Base-by-base conservation (phyloP, 2,888 invertebrate genomes). In the Nemurella pictetii region DNA sequence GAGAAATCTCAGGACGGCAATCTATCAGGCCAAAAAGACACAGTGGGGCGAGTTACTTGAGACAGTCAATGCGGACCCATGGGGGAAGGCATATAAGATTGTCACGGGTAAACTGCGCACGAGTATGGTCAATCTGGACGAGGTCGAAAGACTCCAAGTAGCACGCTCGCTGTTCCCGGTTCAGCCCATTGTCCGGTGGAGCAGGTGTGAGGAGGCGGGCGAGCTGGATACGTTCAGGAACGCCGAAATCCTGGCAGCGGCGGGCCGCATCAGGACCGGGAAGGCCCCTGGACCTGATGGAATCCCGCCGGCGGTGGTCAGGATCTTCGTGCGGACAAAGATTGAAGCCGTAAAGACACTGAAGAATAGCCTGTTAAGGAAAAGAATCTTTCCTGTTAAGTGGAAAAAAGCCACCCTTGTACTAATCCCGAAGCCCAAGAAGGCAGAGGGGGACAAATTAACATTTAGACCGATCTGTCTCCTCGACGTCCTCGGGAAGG, bases 361-460 rank as follows among this genome's bases (percentile, higher is more conserved):
- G 7, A 73, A 7, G 73, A 73, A 73, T 20, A 25, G 73, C 73
- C n/a, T 73, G 5, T 9, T 86, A 25, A 30, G 15, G 84, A 83
- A 15, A 15, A 81, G 86, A 36, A 25, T 20, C 15, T 87, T 87
- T 32, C 86, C 87, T 25, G 72, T 72, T 1, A 26, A 32, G n/a
- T 86, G 86, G 85, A 86, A 86, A 80, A 73, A 15, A 15, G 85
- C 73, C 25, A 73, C 20, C 73, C 20, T 73, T 3, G 73, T 73
- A 4, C 73, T 73, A 25, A 73, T 73, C 3, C 73, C 73, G 73
- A 73, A 73, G 20, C 73, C 73, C n/a, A 73, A 73, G 73, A 73
- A 73, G 73, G 15, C 7, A 15, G 36, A 36, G 15, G 7, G 9
- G 15, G 36, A 36, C 36, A 73, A 20, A 20, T 73, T 4, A 4